Evolutionary conservation across 2,113 vertebrate species (phyloP).

Genomic region (Cichladusa arquata): DNA sequence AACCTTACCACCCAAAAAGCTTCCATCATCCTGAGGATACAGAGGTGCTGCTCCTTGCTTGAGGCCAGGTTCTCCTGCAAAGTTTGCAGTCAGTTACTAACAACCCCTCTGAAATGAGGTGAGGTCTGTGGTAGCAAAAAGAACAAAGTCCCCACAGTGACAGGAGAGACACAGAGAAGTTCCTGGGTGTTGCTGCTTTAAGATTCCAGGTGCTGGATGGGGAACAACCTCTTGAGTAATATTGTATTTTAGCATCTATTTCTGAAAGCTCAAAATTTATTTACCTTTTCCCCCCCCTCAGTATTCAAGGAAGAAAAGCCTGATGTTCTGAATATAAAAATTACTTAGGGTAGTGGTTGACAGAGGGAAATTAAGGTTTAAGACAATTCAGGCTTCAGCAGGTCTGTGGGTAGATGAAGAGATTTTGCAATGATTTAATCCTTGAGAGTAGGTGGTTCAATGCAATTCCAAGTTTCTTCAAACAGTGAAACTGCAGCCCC

Average conservation of each 20-base stretch:
- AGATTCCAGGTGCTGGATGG: too few species aligned
- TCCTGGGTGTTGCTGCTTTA: fast-evolving
- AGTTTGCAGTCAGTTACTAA: background rate
- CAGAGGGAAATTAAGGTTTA: background rate
- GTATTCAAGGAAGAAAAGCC: background rate
- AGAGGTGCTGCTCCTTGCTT: background rate
- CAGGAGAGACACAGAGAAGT: too few species aligned
- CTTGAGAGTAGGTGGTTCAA: fast-evolving
- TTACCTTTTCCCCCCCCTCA: fast-evolving
- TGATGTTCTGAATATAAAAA: background rate
- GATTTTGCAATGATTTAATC: fast-evolving
- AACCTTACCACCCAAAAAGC: background rate
- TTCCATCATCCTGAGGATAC: background rate
- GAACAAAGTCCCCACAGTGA: background rate
- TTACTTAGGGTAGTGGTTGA: background rate
- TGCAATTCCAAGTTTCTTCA: too few species aligned
- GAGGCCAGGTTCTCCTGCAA: background rate
- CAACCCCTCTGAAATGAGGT: background rate
- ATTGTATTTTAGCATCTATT: fast-evolving
- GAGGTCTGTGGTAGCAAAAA: background rate
- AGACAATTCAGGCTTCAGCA: background rate
- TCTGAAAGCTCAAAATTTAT: background rate
- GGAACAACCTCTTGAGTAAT: background rate
- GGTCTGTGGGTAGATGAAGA: background rate
- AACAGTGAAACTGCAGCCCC: too few species aligned